These are phyloP conservation scores for Volucella zonaria DNA, from an alignment of 2,888 invertebrate species.

Conservation along the genomic window DNA sequence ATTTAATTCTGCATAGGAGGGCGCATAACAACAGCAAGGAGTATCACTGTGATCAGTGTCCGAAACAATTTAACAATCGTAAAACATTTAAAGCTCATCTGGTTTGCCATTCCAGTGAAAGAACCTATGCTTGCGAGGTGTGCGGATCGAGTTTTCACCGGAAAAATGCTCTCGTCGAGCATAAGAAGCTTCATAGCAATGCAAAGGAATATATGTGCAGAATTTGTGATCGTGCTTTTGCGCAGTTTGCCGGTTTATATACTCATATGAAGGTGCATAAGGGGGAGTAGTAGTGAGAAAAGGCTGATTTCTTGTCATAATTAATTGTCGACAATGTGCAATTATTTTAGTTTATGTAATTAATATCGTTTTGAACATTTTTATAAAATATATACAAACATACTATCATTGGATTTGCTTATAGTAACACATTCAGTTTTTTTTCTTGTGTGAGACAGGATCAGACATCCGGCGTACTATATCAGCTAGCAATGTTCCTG, in stretches of 20 bases:
- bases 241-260: conserved; percentile 63
- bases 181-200: conserved; percentile 46
- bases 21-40: conserved; percentile 35
- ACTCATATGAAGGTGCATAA: conserved; percentile 54
- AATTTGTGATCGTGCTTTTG: conserved; percentile 46
- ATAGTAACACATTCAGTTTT: too few relatives aligned
- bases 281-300: conserved; percentile 13
- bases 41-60: conserved; percentile 48
- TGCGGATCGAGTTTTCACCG: conserved; percentile 56
- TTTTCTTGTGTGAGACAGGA: too few relatives aligned
- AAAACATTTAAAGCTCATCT: conserved; percentile 57
- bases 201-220: conserved; percentile 49
- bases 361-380: neutral
- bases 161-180: conserved; percentile 57
- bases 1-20: conserved; percentile 49
- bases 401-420: too few relatives aligned
- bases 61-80: conserved; percentile 48
- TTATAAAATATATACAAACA: neutral
- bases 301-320: neutral
- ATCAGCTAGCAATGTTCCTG: too few relatives aligned
- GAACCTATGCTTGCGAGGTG: conserved; percentile 40
- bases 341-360: neutral
- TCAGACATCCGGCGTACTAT: too few relatives aligned
- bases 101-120: conserved; percentile 56
- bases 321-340: conserved; percentile 17